Base-by-base conservation (phyloP, 2,797 vertebrate species). In the Phataginus tricuspis region DNA sequence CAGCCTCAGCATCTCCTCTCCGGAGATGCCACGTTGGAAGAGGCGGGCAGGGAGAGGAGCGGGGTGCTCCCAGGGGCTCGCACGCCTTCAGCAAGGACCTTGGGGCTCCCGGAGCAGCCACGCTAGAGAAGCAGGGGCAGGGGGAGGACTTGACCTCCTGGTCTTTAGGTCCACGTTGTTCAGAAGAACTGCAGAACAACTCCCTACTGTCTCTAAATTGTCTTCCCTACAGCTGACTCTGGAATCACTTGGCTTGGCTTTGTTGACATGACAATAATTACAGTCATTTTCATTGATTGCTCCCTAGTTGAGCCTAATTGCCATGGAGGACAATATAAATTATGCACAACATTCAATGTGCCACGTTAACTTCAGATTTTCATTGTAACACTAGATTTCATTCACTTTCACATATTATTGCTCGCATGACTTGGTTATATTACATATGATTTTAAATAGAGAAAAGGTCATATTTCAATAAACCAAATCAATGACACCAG, bases 281-380 rank as follows among this genome's bases (percentile, higher is more conserved):
- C 9, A 95, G 83, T 96, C 39, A 96, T 97, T 97, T 96, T 93
- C 93, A 91, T 93, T 93, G 74, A 93, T 90, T 91, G 84, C 69
- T 93, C 84, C 92, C 86, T 90, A 74, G 94, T 95, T 83, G 93
- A 93, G 45, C 92, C 87, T 96, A 85, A 95, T 87, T 95, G 84
- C 79, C 16, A 82, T 59, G 45, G 55, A 75, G 37, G n/a, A 88
- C 66, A 95, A 95, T 90, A 94, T 57, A 89, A 94, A 94, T 92
- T 92, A 93, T 42, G 77, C 45, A 69, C 91, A 90, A 91, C 92
- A 77, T 85, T 90, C 75, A 87, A 42, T 91, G 87, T 85, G 63
- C 75, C 84, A 55, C 86, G 63, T 86, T 94, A 93, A 93, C 86
- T 91, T 83, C 78, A 90, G 86, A 72, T 59, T 95, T 85, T 61